A percentile compares a stretch with the other conserved stretches of the same genome.
Evolutionary conservation across 2,888 invertebrate species (phyloP).

Genomic region (Balanococcus diminutus): DNA sequence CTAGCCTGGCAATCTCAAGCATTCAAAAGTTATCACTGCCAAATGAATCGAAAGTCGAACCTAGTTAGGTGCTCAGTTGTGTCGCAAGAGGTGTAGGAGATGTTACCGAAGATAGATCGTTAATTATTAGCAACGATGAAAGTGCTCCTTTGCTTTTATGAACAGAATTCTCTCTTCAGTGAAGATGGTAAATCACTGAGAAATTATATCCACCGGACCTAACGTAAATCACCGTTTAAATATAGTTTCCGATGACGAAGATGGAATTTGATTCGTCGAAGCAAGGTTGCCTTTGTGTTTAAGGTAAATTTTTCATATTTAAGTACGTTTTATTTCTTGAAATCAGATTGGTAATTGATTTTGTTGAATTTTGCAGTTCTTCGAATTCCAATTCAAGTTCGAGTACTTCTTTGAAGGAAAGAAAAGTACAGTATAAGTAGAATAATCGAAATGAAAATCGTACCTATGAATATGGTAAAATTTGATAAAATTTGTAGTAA

Average conservation of each 20-base stretch:
- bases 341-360: neutral
- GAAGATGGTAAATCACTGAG: neutral
- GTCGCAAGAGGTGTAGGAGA: neutral
- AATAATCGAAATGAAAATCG: neutral
- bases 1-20: neutral
- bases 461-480: neutral
- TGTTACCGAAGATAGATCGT: neutral
- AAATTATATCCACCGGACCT: neutral
- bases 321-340: neutral
- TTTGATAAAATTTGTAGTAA: no score
- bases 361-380: neutral
- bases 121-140: conserved; percentile 4
- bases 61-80: neutral
- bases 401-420: neutral
- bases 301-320: conserved; percentile 15
- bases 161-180: neutral
- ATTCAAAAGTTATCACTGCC: neutral
- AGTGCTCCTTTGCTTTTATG: neutral
- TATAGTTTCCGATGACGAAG: conserved; percentile 69
- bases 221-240: conserved; percentile 49
- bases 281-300: conserved; percentile 50
- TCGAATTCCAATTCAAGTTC: neutral
- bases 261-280: conserved; percentile 66
- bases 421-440: neutral
- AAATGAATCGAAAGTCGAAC: neutral